phyloP scores from a whole-genome alignment of 2,888 invertebrate species.

The Selenia dentaria region DNA sequence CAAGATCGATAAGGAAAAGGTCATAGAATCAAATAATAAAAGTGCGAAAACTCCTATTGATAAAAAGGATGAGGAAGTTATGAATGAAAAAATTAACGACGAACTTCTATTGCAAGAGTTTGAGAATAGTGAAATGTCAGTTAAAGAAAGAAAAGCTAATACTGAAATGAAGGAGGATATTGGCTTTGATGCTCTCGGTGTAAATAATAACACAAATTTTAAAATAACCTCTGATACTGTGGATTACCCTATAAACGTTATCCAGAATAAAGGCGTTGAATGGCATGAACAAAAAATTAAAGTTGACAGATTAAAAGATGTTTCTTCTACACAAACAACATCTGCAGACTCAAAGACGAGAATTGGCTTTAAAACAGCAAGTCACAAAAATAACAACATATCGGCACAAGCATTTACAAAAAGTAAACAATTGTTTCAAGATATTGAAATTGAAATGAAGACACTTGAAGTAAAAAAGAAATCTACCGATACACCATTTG shows the following conservation, averaged over 20 bases:
- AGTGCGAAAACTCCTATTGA: slow-evolving; percentile 15
- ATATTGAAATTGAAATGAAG: slow-evolving; percentile 6
- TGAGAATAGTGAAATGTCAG: slow-evolving; percentile 47
- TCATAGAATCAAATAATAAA: too few species aligned
- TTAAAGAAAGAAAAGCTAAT: slow-evolving; percentile 28
- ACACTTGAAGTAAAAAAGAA: too few species aligned
- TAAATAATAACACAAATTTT: slow-evolving; percentile 55
- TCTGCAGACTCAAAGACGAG: not conserved
- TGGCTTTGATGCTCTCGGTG: slow-evolving; percentile 43
- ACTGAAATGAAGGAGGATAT: not conserved
- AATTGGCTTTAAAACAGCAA: slow-evolving; percentile 62
- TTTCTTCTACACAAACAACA: not conserved
- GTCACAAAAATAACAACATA: slow-evolving; percentile 59
- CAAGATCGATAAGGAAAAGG: too few species aligned
- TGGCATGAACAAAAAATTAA: slow-evolving; percentile 1
- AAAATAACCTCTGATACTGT: slow-evolving; percentile 40
- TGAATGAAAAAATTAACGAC: slow-evolving; percentile 16
- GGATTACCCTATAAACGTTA: slow-evolving; percentile 39
- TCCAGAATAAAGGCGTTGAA: slow-evolving; percentile 37
- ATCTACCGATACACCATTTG: too few species aligned
- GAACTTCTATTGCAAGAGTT: slow-evolving; percentile 47
- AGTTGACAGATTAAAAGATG: not conserved
- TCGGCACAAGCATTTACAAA: slow-evolving; percentile 49
- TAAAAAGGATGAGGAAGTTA: slow-evolving; percentile 6
- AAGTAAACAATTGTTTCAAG: slow-evolving; percentile 43